phyloP scores from a whole-genome alignment of 2,888 invertebrate species.

The Drosophila cognata region DNA sequence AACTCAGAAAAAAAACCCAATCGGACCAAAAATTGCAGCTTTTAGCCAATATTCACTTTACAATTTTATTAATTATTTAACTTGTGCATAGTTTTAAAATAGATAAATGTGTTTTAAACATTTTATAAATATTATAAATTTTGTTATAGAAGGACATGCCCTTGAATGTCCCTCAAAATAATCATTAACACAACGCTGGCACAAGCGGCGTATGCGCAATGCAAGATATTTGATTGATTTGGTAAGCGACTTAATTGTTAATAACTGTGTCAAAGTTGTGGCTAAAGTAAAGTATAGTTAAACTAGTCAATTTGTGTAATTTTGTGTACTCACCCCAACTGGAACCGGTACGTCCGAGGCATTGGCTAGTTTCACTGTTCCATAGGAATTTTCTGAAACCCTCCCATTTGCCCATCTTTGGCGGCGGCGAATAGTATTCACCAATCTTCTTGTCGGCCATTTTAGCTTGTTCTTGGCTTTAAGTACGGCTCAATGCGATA shows the following conservation, averaged over 20 bases:
- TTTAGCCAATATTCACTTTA: neutral
- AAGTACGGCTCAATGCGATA: conserved; percentile 44
- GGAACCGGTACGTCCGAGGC: conserved; percentile 95
- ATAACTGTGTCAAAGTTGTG: conserved; percentile 4
- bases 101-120: too few relatives aligned
- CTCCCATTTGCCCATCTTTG: conserved; percentile 94
- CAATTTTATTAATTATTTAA: neutral
- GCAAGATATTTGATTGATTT: conserved; percentile 45
- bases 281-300: conserved; percentile 1
- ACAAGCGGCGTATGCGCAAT: conserved; percentile 51
- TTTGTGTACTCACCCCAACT: conserved; percentile 94
- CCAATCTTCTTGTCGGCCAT: conserved; percentile 92
- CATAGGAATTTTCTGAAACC: conserved; percentile 93
- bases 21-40: too few relatives aligned
- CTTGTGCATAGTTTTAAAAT: neutral
- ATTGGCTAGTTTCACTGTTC: conserved; percentile 96
- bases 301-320: neutral
- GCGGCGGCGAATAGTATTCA: conserved; percentile 92
- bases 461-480: conserved; percentile 58
- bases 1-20: neutral
- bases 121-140: too few relatives aligned
- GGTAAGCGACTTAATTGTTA: conserved; percentile 9
- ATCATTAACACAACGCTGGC: conserved; percentile 11
- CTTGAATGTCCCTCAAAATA: conserved; percentile 48
- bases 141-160: conserved; percentile 6